Conservation (phyloP, 2,797 vertebrate species). For the Poecilia gillii region DNA sequence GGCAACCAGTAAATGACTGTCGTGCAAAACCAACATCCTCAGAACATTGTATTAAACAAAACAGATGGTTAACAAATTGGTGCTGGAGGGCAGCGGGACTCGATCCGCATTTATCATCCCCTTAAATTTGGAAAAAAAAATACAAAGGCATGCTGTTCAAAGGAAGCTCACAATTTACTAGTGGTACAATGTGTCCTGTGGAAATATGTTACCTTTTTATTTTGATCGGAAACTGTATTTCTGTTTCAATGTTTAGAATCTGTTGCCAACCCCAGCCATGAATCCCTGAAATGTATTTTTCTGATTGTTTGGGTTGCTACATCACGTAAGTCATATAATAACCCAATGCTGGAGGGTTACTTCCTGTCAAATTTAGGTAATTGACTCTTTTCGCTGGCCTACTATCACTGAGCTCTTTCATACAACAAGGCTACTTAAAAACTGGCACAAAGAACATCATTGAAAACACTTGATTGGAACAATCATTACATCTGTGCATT, state of each 20-base stretch:
- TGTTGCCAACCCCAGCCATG: neutral
- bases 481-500: slow-evolving; percentile 4
- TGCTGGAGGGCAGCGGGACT: neutral
- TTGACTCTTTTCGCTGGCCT: neutral
- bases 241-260: neutral
- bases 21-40: neutral
- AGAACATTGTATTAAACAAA: neutral
- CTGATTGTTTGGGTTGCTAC: slow-evolving; percentile 4
- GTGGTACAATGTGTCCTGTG: neutral
- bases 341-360: neutral
- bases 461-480: slow-evolving; percentile 2
- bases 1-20: neutral
- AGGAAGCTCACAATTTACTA: neutral
- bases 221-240: neutral
- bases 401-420: neutral
- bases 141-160: neutral
- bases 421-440: neutral
- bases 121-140: neutral
- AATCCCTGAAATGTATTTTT: neutral
- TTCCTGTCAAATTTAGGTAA: slow-evolving; percentile 1
- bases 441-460: neutral
- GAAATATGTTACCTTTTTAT: neutral
- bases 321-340: neutral
- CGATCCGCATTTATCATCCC: neutral
- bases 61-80: neutral